phyloP scores from a whole-genome alignment of 2,797 vertebrate species.

The Champsocephalus gunnari region DNA sequence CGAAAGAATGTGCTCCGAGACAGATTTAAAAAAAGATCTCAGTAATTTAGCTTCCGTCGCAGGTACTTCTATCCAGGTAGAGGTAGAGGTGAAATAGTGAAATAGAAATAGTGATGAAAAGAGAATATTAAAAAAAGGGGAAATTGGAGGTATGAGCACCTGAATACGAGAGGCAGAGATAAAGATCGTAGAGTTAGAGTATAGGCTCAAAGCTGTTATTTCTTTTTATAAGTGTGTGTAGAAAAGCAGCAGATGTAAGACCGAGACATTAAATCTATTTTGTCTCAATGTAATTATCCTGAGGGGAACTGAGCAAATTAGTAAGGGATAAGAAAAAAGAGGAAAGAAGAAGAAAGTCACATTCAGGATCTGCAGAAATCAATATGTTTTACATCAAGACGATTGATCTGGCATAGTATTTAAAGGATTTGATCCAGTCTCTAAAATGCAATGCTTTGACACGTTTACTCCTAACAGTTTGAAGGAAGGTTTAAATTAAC shows the following conservation, averaged over 20 bases:
- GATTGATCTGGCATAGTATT: conserved; percentile 23
- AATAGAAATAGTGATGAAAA: conserved; percentile 28
- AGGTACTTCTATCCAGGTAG: conserved; percentile 31
- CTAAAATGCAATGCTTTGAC: conserved; percentile 6
- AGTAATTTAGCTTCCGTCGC: conserved; percentile 48
- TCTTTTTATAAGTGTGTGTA: conserved; percentile 13
- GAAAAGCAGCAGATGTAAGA: conserved; percentile 45
- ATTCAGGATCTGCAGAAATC: conserved; percentile 40
- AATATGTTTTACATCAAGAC: conserved; percentile 38
- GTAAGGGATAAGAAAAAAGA: conserved; percentile 24
- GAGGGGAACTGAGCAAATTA: conserved; percentile 36
- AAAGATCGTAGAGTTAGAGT: conserved; percentile 25
- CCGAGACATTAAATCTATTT: conserved; percentile 57
- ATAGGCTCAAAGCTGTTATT: conserved; percentile 26
- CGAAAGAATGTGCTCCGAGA: conserved; percentile 28
- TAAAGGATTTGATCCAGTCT: conserved; percentile 18
- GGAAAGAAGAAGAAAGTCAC: neutral
- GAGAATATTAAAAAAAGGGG: neutral
- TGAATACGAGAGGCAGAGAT: conserved; percentile 12
- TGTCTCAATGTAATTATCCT: conserved; percentile 56
- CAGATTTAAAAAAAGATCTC: conserved; percentile 8
- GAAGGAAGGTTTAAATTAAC: conserved; percentile 11
- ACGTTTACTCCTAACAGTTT: conserved; percentile 11
- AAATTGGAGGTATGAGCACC: conserved; percentile 26
- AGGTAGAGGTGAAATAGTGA: conserved; percentile 38